Evolutionary conservation across 2,888 invertebrate genomes (phyloP), one percentile per base, ranked within the genome.

Genomic region (Pogonocherus hispidulus): DNA sequence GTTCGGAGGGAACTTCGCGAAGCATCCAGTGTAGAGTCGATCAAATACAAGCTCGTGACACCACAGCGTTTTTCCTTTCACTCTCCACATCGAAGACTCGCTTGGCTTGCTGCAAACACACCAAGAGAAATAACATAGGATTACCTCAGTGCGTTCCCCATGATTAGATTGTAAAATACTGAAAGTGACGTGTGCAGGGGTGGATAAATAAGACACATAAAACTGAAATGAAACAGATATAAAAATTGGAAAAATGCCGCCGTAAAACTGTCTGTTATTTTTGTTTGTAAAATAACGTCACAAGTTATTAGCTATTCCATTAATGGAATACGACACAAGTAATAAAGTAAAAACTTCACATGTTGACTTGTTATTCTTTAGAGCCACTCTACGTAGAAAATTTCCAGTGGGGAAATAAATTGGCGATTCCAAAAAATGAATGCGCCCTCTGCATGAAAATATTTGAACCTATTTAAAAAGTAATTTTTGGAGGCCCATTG

Each of bases 91-190:
- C 68, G 67, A 73, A 56, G 66, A 73, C 52, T 70, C 55, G 57
- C 68, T 70, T 74, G 82, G 74, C 60, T 78, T 71, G 73, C 79
- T 82, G 80, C 68, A 82, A 82, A 85, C 83, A 84, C 85, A 84
- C 83, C 84, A 79, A 84, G 85, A 85, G 85, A 86, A 86, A 86
- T 86, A 86, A 86, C 85, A 82, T 83, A 76, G 86, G 86, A 86
- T 86, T 86, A 86, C 85, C 82, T 80, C 84, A 85, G 86, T 86
- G 86, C 86, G 86, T 86, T 86, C 85, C 84, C 86, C 85, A 86
- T 86, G 86, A 86, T 86, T 86, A 86, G 86, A 86, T 86, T 86
- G 86, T 86, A 86, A 86, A 86, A 86, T 86, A 86, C 86, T 86
- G 85, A 85, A 86, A 86, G 86, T 86, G 86, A 86, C 86, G 85